Percentiles rank a stretch among this genome's conserved stretches.
These are phyloP conservation scores for Pluvialis apricaria DNA, from an alignment of 2,113 vertebrate species.

Conservation along the genomic window DNA sequence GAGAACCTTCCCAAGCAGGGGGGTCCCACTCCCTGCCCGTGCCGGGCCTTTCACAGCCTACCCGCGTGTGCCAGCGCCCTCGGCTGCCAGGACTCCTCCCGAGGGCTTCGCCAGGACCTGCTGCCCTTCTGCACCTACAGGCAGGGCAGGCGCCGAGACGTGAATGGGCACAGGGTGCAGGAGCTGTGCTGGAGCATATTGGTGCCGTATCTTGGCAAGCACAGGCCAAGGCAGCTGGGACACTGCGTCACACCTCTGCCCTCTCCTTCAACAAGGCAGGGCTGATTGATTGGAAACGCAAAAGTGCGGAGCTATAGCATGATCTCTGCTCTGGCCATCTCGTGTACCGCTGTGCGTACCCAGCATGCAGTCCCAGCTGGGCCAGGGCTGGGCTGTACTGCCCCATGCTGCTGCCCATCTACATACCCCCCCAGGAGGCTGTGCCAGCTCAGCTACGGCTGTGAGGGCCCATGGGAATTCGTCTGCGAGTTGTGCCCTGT, in stretches of 20 bases:
- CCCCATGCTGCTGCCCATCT: neutral
- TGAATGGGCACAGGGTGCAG: accelerated
- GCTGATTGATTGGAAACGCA: neutral
- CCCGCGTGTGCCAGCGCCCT: neutral
- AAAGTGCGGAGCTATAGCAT: neutral
- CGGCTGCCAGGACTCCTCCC: neutral
- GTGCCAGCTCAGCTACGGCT: neutral
- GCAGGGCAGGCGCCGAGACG: accelerated
- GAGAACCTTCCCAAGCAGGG: neutral
- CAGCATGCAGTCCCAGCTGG: neutral
- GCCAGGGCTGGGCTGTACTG: neutral
- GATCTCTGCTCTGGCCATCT: neutral
- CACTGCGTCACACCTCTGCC: neutral
- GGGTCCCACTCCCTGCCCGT: neutral
- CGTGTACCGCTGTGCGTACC: neutral
- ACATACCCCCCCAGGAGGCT: neutral
- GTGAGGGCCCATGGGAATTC: accelerated
- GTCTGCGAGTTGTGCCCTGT: accelerated
- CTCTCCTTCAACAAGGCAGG: neutral
- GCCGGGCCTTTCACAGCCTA: neutral
- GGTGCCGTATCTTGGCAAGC: accelerated
- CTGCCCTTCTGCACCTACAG: neutral
- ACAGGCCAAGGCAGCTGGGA: neutral
- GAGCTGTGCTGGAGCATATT: neutral
- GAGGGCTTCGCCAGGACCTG: neutral